Conservation (phyloP, 2,113 vertebrate genomes). For the Epinephelus fuscoguttatus region DNA sequence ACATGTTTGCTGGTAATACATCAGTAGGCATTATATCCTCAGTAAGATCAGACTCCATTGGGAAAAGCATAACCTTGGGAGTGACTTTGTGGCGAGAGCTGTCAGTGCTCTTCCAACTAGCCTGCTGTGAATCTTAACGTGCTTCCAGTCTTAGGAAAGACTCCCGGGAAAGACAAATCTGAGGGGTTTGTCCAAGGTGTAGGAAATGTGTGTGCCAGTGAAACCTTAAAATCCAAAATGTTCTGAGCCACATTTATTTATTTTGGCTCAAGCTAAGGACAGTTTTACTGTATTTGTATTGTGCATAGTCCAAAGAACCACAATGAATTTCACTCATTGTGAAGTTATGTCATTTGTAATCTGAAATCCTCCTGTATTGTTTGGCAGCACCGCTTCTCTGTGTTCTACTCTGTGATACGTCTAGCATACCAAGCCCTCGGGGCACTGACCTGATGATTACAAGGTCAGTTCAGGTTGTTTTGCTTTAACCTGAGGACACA, state of each 20-base stretch:
- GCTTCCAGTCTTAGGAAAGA: slow-evolving; percentile 36
- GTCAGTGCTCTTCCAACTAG: slow-evolving; percentile 58
- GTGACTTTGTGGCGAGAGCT: slow-evolving; percentile 76
- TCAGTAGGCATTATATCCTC: slow-evolving; percentile 75
- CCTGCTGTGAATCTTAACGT: slow-evolving; percentile 74
- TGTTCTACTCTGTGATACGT: not conserved
- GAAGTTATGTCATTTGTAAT: not conserved
- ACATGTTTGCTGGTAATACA: slow-evolving; percentile 78
- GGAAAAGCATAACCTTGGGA: slow-evolving; percentile 79
- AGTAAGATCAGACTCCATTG: slow-evolving; percentile 68
- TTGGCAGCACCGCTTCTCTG: slow-evolving; percentile 10
- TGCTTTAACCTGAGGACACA: slow-evolving; percentile 52
- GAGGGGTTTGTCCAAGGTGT: slow-evolving; percentile 32
- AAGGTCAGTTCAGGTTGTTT: slow-evolving; percentile 52
- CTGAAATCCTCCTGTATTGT: slow-evolving; percentile 6
- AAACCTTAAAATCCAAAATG: slow-evolving; percentile 2
- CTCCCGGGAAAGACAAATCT: slow-evolving; percentile 11
- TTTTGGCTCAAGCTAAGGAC: slow-evolving; percentile 3
- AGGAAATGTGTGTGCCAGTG: slow-evolving; percentile 8
- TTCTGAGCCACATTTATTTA: not conserved
- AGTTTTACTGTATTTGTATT: slow-evolving; percentile 7
- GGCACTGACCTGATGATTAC: slow-evolving; percentile 50
- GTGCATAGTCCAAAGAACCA: not conserved
- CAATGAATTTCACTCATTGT: not conserved
- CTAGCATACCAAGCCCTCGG: slow-evolving; percentile 42